Base-by-base conservation (phyloP, 2,888 invertebrate genomes). In the Belgica antarctica region DNA sequence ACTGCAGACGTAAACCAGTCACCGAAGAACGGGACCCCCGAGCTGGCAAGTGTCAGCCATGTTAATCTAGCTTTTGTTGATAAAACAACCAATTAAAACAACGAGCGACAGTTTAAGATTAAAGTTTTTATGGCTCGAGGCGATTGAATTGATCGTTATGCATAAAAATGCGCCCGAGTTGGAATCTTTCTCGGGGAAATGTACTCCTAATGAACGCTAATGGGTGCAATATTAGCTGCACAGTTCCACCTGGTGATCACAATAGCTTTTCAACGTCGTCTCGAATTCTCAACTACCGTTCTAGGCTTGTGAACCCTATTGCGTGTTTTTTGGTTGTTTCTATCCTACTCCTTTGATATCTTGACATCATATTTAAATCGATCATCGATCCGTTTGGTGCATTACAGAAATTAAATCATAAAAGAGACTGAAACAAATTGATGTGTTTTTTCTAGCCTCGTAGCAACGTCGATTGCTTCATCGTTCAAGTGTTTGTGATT, bases 401-500 rank as follows among this genome's bases (percentile, higher is more conserved):
- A 52, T 22, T 19, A 17, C n/a, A 52, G 19, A 52, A 52, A 52
- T 52, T 8, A 22, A 52, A 52, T 52, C 17, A 52, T 52, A 52
- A 52, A 52, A 41, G 41, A 52, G 22, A 22, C n/a, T 22, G 52
- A 52, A 52, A 52, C 52, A 52, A 52, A 52, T 52, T n/a, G 52
- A 12, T 17, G 52, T 12, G 5, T 31, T 31, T 31, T 31, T 31
- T 52, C 22, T 52, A 46, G 46, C 8, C 12, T 46, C 17, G 52
- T n/a, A 52, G 22, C 52, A 52, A 52, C 22, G 52, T 52, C 52
- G 52, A 52, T 52, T 52, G 22, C 52, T 52, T n/a, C 52, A 52
- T 41, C 41, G 15, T 52, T n/a, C n/a, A n/a, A n/a, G n/a, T n/a
- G n/a, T n/a, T n/a, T n/a, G n/a, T n/a, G n/a, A n/a, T n/a, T n/a